Evolutionary conservation across 2,797 vertebrate species (phyloP), one percentile per base, ranked within the genome.

Genomic region (Pelodytes ibericus): DNA sequence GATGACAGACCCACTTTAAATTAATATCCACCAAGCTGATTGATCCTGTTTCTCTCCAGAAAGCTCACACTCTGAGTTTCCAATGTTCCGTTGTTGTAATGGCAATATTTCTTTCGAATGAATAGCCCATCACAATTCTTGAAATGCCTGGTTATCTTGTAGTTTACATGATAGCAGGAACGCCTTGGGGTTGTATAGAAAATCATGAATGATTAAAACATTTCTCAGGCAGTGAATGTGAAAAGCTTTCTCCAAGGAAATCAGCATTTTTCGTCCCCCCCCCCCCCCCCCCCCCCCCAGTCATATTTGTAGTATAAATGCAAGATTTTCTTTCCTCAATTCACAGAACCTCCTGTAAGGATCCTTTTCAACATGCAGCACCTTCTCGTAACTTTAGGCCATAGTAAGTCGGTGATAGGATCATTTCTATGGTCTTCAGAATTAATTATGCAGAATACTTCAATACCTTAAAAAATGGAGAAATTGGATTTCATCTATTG

Each of bases 121-220:
- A 75, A 69, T 53, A 75, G 74, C 31, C 2, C 44, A 56, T 56
- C 66, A 29, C 18, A 57, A 63, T 63, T 24, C 20, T 51, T 41
- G 47, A 27, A 56, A 57, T 71, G 33, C n/a, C 59, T 56, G 59
- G 24, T 56, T 56, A 53, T 76, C 58, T 76, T 39, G n/a, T 67
- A 76, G 74, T 63, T 63, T 71, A 71, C 58, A 41, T 44, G 47
- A 57, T 63, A 6, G 49, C 20, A 31, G 59, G 11, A 56, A 57
- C 53, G 66, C 74, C 67, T 62, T 56, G 24, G 66, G 74, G 74
- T 47, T 56, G 18, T 71, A 64, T 76, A 56, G 74, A 62, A 64
- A 57, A 76, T 76, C 57, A 69, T 63, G 66, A 63, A 63, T 56
- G 65, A 76, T 76, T 53, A 70, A 63, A 57, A 30, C 29, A 44